These are phyloP conservation scores for Acridotheres tristis DNA, from an alignment of 2,797 vertebrate species.

Conservation along the genomic window DNA sequence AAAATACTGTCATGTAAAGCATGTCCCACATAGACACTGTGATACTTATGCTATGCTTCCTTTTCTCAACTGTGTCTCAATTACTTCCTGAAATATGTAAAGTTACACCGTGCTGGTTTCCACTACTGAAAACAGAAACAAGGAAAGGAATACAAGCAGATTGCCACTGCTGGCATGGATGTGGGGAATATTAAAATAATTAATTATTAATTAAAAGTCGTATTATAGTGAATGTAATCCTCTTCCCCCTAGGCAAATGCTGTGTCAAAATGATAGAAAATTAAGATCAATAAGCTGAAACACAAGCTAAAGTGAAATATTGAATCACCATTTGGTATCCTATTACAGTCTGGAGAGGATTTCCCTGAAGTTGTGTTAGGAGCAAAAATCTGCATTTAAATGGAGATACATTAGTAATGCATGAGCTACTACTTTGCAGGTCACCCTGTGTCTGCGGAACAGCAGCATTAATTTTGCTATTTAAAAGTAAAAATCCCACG, in stretches of 20 bases:
- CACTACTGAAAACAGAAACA: background rate
- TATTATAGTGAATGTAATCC: background rate
- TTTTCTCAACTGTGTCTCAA: background rate
- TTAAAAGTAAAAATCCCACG: background rate
- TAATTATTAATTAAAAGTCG: constrained; percentile 45
- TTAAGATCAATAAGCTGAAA: constrained; percentile 61
- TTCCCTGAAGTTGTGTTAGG: constrained; percentile 56
- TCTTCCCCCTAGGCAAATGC: background rate
- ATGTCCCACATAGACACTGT: background rate
- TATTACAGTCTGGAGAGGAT: constrained; percentile 46
- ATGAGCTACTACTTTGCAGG: constrained; percentile 19
- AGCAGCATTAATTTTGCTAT: constrained; percentile 32
- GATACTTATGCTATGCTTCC: background rate
- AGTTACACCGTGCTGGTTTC: background rate
- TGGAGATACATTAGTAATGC: constrained; percentile 40
- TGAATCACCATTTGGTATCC: constrained; percentile 57
- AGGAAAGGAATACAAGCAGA: background rate
- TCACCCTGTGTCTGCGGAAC: background rate
- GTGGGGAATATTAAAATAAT: constrained; percentile 17
- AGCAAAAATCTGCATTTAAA: constrained; percentile 68
- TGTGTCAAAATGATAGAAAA: constrained; percentile 49
- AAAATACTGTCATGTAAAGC: rapidly evolving
- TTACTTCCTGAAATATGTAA: background rate
- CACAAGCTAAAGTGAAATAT: constrained; percentile 53
- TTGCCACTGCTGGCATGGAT: background rate